Percentiles rank a stretch among this genome's conserved stretches.
Conservation (phyloP, 2,888 invertebrate genomes). For the Gisinianus flammeolus region DNA sequence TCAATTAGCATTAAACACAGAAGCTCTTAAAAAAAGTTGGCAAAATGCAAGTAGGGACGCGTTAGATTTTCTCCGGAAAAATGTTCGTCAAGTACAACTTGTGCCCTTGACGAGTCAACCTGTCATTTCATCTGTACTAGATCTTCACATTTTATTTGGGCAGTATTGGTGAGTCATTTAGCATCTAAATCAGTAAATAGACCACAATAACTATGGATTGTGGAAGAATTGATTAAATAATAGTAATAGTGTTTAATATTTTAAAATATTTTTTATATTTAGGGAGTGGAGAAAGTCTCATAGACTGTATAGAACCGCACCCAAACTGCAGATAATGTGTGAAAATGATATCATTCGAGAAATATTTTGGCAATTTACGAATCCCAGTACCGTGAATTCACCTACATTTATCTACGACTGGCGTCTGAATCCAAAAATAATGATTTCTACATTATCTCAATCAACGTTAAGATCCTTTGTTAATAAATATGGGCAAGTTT, state of each 20-base stretch:
- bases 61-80: slow-evolving; percentile 13
- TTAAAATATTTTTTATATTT: slow-evolving; percentile 1
- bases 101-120: slow-evolving; percentile 43
- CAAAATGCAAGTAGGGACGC: slow-evolving; percentile 27
- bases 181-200: background rate
- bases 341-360: slow-evolving; percentile 49
- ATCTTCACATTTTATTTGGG: slow-evolving; percentile 50
- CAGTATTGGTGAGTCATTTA: slow-evolving; percentile 48
- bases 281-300: slow-evolving; percentile 51
- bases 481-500: slow-evolving; percentile 33
- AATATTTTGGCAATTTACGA: slow-evolving; percentile 50
- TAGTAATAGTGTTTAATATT: slow-evolving; percentile 11
- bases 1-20: background rate
- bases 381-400: slow-evolving; percentile 35
- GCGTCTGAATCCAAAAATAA: slow-evolving; percentile 39
- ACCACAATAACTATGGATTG: too few species aligned
- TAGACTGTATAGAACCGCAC: background rate
- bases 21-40: slow-evolving; percentile 36
- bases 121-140: slow-evolving; percentile 44
- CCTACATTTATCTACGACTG: slow-evolving; percentile 46
- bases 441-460: slow-evolving; percentile 44
- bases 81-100: slow-evolving; percentile 34
- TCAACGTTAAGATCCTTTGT: slow-evolving; percentile 32
- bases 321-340: slow-evolving; percentile 19
- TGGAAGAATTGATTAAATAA: too few species aligned